Conservation (phyloP, 2,797 vertebrate genomes). For the Mus minutoides region DNA sequence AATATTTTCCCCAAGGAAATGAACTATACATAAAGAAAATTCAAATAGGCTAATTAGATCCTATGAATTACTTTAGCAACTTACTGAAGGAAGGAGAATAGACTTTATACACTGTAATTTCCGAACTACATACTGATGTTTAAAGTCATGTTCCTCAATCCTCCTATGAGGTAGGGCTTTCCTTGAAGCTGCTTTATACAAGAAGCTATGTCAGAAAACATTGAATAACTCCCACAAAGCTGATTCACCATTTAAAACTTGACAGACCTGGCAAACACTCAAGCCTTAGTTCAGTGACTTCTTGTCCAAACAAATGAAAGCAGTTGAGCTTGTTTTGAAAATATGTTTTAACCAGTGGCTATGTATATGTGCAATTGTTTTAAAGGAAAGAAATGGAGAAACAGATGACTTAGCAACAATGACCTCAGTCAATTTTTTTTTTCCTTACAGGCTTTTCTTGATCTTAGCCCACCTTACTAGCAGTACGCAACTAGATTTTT, state of each 20-base stretch:
- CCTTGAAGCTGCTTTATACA: neutral
- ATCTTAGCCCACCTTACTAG: neutral
- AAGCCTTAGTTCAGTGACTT: neutral
- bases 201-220: constrained; percentile 30
- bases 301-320: constrained; percentile 1
- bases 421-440: neutral
- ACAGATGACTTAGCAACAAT: neutral
- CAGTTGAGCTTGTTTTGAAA: neutral
- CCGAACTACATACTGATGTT: constrained; percentile 13
- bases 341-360: constrained; percentile 15
- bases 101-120: neutral
- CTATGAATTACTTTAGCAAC: constrained; percentile 41
- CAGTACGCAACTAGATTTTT: neutral
- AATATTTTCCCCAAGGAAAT: constrained; percentile 8
- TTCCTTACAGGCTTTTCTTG: constrained; percentile 14
- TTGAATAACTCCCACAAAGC: constrained; percentile 37
- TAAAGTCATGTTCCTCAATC: neutral
- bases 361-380: neutral
- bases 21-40: constrained; percentile 48
- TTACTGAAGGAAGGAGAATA: constrained; percentile 17
- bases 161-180: neutral
- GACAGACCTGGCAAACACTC: neutral
- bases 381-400: neutral
- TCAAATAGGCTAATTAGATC: neutral
- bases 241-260: neutral